A percentile compares a stretch with the other conserved stretches of the same genome.
These are phyloP conservation scores for Mimumesa dahlbomi DNA, from an alignment of 2,888 invertebrate species.

Conservation along the genomic window DNA sequence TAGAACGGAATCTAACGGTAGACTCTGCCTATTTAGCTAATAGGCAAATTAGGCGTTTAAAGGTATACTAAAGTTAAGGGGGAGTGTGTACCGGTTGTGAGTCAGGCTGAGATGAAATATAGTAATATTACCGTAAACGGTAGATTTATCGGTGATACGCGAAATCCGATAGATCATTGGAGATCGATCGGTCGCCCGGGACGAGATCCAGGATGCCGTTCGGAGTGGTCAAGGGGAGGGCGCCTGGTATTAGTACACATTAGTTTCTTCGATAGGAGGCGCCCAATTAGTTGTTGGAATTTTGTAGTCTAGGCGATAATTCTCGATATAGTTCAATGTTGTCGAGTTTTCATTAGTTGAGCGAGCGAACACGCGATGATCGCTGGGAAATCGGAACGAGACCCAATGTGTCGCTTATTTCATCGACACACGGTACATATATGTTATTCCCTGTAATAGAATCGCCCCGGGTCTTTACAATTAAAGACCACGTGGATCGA, in stretches of 20 bases:
- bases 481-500: neutral
- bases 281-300: conserved; percentile 78
- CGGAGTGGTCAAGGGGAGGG: conserved; percentile 73
- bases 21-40: conserved; percentile 16
- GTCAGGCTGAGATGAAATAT: neutral
- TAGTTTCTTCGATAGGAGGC: conserved; percentile 74
- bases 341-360: conserved; percentile 72
- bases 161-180: too few species aligned
- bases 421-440: too few species aligned
- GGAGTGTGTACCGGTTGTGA: conserved; percentile 1
- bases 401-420: too few species aligned
- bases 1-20: neutral
- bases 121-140: neutral
- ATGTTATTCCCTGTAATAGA: too few species aligned
- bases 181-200: neutral
- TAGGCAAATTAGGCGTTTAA: conserved; percentile 27
- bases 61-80: conserved; percentile 5
- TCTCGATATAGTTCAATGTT: conserved; percentile 77
- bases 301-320: conserved; percentile 76
- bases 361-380: conserved; percentile 41
- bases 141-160: neutral
- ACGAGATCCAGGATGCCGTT: conserved; percentile 49
- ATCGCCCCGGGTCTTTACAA: neutral
- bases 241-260: conserved; percentile 79
- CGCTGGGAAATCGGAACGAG: conserved; percentile 39